These are phyloP conservation scores for Diorhabda sublineata DNA, from an alignment of 1,140 invertebrate species.

Conservation along the genomic window DNA sequence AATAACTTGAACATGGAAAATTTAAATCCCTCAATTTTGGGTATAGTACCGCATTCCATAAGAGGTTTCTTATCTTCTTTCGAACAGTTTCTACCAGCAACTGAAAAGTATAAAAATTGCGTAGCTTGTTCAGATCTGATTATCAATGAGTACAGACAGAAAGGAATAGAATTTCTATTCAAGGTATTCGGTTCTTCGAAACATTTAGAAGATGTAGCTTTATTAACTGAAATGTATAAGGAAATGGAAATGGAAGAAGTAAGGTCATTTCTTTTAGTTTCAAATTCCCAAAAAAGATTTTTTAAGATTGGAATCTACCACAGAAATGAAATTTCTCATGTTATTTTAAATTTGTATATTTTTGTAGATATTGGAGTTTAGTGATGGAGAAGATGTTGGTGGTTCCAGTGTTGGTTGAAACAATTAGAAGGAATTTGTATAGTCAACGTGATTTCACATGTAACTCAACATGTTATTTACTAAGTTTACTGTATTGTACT, in stretches of 20 bases:
- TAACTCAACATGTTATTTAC: neutral
- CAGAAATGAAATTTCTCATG: neutral
- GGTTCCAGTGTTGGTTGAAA: neutral
- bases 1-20: conserved; percentile 39
- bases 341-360: conserved; percentile 1
- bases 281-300: neutral
- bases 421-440: neutral
- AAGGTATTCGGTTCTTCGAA: conserved; percentile 80
- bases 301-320: neutral
- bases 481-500: neutral
- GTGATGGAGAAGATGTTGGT: conserved; percentile 21
- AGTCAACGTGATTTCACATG: too few relatives aligned
- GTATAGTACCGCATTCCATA: conserved; percentile 90
- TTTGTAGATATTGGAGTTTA: conserved; percentile 30
- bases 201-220: conserved; percentile 84
- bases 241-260: conserved; percentile 52
- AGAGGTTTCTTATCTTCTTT: conserved; percentile 83
- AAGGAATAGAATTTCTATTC: conserved; percentile 75
- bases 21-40: conserved; percentile 63
- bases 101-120: conserved; percentile 80
- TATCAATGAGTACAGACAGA: conserved; percentile 60
- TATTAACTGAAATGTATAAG: conserved; percentile 71
- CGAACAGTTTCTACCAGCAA: conserved; percentile 76
- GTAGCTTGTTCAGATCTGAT: conserved; percentile 82
- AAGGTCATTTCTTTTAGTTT: neutral